phyloP scores from a whole-genome alignment of 2,797 vertebrate genomes.

The Acrossocheilus wenchowensis region DNA sequence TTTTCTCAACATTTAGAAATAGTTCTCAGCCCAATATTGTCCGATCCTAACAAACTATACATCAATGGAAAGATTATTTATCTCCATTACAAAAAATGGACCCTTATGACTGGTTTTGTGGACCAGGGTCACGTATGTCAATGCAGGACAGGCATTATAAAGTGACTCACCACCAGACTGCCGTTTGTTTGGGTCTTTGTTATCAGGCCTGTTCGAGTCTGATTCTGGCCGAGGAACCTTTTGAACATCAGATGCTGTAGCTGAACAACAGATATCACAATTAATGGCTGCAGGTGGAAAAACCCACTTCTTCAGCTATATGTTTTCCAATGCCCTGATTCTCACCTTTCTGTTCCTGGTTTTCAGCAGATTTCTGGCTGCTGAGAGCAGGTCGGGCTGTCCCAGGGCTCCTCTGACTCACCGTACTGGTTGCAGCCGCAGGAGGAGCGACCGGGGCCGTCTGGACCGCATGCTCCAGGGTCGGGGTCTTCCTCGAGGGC shows the following conservation, averaged over 20 bases:
- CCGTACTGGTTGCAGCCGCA: slow-evolving; percentile 71
- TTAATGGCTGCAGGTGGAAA: not conserved
- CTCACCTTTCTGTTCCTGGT: slow-evolving; percentile 89
- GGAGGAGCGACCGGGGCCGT: slow-evolving; percentile 73
- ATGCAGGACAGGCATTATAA: not conserved
- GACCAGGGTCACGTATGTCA: not conserved
- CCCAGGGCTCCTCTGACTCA: slow-evolving; percentile 83
- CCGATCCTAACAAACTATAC: not conserved
- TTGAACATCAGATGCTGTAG: slow-evolving; percentile 81
- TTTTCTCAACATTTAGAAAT: too few species aligned
- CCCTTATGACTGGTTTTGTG: not conserved
- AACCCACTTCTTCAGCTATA: not conserved
- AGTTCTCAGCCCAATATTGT: not conserved
- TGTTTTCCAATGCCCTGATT: slow-evolving; percentile 8
- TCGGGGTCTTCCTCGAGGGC: slow-evolving; percentile 82
- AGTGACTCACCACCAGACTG: slow-evolving; percentile 77
- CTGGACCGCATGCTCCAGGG: slow-evolving; percentile 84
- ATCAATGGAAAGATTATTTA: not conserved
- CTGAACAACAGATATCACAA: slow-evolving; percentile 1
- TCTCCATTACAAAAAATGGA: not conserved
- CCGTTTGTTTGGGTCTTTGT: slow-evolving; percentile 80
- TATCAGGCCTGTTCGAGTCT: slow-evolving; percentile 87
- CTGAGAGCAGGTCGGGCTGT: slow-evolving; percentile 76
- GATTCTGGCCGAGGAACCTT: slow-evolving; percentile 83
- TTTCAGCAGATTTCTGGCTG: slow-evolving; percentile 86